Conservation (phyloP, 2,888 invertebrate genomes). For the Yponomeuta malinellus region DNA sequence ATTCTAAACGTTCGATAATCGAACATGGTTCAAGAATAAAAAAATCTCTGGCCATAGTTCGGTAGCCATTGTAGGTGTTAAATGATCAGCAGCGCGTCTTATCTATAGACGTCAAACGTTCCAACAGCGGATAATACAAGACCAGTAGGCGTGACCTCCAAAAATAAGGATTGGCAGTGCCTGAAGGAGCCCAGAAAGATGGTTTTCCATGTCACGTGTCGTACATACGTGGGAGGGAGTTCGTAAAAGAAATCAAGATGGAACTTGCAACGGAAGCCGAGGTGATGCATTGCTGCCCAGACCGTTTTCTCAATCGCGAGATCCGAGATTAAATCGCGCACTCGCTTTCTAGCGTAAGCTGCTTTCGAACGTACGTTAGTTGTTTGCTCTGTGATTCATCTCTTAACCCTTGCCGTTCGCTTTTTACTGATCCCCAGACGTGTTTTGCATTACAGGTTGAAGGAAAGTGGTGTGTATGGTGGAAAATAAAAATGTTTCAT, state of each 20-base stretch:
- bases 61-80: conserved; percentile 60
- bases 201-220: conserved; percentile 33
- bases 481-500: too few species aligned
- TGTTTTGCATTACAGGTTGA: not conserved
- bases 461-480: too few species aligned
- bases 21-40: conserved; percentile 19
- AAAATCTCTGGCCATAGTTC: conserved; percentile 37
- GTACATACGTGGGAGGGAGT: conserved; percentile 58
- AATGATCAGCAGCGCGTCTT: conserved; percentile 51
- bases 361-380: conserved; percentile 41
- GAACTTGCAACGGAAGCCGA: conserved; percentile 65
- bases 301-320: conserved; percentile 56
- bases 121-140: conserved; percentile 36
- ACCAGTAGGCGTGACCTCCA: conserved; percentile 29
- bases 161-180: not conserved
- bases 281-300: conserved; percentile 65
- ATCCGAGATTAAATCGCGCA: conserved; percentile 57
- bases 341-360: conserved; percentile 57
- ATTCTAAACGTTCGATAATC: conserved; percentile 20
- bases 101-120: conserved; percentile 50
- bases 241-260: conserved; percentile 65
- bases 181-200: not conserved
- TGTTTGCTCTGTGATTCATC: conserved; percentile 48
- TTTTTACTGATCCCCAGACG: not conserved
- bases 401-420: conserved; percentile 25